Base-by-base conservation (phyloP, 2,888 invertebrate genomes). In the Apamea anceps region DNA sequence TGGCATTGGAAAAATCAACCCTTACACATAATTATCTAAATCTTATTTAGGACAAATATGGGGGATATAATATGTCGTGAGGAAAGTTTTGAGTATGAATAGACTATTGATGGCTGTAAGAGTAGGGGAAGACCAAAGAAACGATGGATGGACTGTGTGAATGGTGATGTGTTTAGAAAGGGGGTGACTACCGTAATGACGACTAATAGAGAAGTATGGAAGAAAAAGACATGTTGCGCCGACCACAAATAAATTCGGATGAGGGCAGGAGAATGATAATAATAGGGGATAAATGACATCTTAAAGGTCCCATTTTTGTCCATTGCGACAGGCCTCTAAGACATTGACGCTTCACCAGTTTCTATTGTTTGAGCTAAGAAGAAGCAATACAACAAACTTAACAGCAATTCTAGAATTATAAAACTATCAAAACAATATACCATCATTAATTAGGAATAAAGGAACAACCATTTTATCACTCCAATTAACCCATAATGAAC, bases 401-500 rank as follows among this genome's bases (percentile, higher is more conserved):
- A 32, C 42, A 48, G 12, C 32, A n/a, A 60, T 51, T 42, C 12
- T 6, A 28, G 2, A 51, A 21, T 42, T n/a, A 42, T 62, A 32
- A 37, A 28, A 54, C 10, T 51, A 51, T 32, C 37, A 71, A 63
- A 70, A n/a, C 10, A 48, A 57, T 13, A 63, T 21, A 25, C 12
- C 15, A 72, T 18, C 37, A 72, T 45, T 72, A 6, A 79, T 54
- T n/a, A 45, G 32, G 15, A 71, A 78, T 75, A 72, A 71, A 75
- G 15, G 45, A 62, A 48, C 74, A 79, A 72, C 72, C n/a, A 32
- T 42, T 65, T 72, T 79, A 86, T 86, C 74, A 72, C 8, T 4
- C 21, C 28, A 70, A 79, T 63, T 85, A 83, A 86, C 84, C 70
- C 65, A 32, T 62, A 32, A 65, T 1, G 37, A 86, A 79, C 75